Percentiles rank a stretch among this genome's conserved stretches.
These are phyloP conservation scores for Acrocephalus kingi DNA, from an alignment of 2,113 vertebrate genomes.

Conservation along the genomic window DNA sequence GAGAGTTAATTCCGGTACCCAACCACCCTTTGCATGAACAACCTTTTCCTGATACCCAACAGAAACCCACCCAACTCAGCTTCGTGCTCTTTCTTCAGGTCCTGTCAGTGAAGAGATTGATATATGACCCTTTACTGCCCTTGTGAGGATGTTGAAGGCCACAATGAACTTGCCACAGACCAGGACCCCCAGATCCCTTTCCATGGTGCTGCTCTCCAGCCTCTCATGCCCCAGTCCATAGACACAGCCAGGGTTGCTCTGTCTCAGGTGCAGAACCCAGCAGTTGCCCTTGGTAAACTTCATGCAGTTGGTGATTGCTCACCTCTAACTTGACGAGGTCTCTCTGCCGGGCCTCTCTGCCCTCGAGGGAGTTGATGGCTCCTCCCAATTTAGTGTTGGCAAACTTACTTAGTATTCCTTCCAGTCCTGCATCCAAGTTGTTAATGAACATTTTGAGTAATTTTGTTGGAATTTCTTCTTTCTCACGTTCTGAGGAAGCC, in stretches of 20 bases:
- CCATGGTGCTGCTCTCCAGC: background rate
- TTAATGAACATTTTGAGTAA: background rate
- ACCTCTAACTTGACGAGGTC: background rate
- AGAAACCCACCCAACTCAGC: background rate
- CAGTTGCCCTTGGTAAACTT: too few species aligned
- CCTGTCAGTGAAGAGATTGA: background rate
- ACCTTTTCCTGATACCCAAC: background rate
- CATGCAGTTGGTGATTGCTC: background rate
- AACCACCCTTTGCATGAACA: background rate
- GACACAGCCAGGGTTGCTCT: background rate
- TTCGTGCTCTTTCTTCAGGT: background rate
- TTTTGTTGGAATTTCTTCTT: background rate
- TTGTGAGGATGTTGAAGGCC: background rate
- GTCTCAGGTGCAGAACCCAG: background rate
- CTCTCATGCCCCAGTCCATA: background rate
- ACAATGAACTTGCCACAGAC: accelerated
- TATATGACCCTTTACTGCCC: background rate
- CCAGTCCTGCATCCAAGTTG: background rate
- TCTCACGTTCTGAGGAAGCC: background rate
- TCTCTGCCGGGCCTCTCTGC: background rate
- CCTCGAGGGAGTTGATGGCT: accelerated
- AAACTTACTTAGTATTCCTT: background rate
- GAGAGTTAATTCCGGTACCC: background rate
- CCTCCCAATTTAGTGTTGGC: background rate
- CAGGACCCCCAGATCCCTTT: background rate